These are phyloP conservation scores for Scaptomyza graminum DNA, from an alignment of 1,140 invertebrate species.

Conservation along the genomic window DNA sequence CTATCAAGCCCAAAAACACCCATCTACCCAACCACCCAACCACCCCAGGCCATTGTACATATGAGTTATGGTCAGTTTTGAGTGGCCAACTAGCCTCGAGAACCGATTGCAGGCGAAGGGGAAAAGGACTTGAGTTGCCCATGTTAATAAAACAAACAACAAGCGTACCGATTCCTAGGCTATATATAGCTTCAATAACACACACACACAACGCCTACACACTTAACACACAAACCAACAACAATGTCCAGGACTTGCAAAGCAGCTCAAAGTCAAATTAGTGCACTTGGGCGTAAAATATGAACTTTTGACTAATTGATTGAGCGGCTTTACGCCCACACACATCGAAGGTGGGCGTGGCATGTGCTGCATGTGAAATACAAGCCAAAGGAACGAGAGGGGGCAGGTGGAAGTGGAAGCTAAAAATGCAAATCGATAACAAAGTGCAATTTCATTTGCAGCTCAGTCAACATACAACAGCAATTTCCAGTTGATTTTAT, in stretches of 20 bases:
- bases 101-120: slow-evolving; percentile 1
- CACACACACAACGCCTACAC: neutral
- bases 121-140: slow-evolving; percentile 12
- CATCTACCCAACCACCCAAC: no score
- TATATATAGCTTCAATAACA: slow-evolving; percentile 10
- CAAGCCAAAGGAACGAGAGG: neutral
- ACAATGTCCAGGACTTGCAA: slow-evolving; percentile 1
- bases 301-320: slow-evolving; percentile 62
- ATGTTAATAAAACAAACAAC: slow-evolving; percentile 40
- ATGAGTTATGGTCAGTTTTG: slow-evolving; percentile 49
- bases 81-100: slow-evolving; percentile 32
- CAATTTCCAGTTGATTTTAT: slow-evolving; percentile 11
- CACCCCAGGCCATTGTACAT: slow-evolving; percentile 5
- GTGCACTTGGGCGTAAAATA: slow-evolving; percentile 39
- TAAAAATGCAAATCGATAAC: slow-evolving; percentile 25
- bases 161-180: slow-evolving; percentile 19
- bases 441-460: slow-evolving; percentile 16
- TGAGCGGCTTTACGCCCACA: slow-evolving; percentile 36
- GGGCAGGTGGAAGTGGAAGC: slow-evolving; percentile 3
- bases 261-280: slow-evolving; percentile 56
- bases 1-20: slow-evolving; percentile 27
- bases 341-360: neutral
- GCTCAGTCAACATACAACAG: slow-evolving; percentile 3
- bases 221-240: neutral
- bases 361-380: slow-evolving; percentile 22